phyloP scores from a whole-genome alignment of 2,113 vertebrate genomes.

The Poeciliopsis retropinna region DNA sequence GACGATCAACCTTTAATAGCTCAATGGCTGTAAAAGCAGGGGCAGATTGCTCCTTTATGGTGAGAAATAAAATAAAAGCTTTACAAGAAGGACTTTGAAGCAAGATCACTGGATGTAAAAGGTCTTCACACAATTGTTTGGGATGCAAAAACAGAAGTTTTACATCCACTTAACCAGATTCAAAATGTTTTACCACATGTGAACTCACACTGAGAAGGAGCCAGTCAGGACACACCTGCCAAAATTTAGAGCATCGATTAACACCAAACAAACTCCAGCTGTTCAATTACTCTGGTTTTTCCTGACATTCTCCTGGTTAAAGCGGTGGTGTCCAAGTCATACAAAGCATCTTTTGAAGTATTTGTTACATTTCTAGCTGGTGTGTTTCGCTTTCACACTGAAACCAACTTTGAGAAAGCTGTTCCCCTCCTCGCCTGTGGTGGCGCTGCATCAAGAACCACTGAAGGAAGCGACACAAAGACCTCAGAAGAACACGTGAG shows the following conservation, averaged over 20 bases:
- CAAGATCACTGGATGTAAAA: neutral
- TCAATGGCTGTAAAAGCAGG: slow-evolving; percentile 35
- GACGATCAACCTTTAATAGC: slow-evolving; percentile 58
- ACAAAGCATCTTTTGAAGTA: too few relatives aligned
- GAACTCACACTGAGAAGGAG: neutral
- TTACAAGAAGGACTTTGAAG: slow-evolving; percentile 21
- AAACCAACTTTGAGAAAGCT: too few relatives aligned
- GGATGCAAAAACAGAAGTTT: neutral
- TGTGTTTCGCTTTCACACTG: too few relatives aligned
- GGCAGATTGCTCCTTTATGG: slow-evolving; percentile 48
- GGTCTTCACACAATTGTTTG: neutral
- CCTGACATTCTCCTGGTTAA: neutral
- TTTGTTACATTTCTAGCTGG: too few relatives aligned
- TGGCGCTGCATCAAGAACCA: too few relatives aligned
- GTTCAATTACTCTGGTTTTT: neutral
- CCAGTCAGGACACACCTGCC: neutral
- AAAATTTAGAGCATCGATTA: neutral
- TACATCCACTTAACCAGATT: neutral
- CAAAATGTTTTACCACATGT: neutral
- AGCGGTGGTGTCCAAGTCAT: too few relatives aligned
- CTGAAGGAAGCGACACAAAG: too few relatives aligned
- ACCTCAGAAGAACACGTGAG: too few relatives aligned
- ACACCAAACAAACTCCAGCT: too few relatives aligned
- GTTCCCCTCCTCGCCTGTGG: too few relatives aligned
- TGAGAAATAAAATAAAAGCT: slow-evolving; percentile 42